Evolutionary conservation across 1,140 invertebrate genomes (phyloP).

Genomic region (Lycorma delicatula): DNA sequence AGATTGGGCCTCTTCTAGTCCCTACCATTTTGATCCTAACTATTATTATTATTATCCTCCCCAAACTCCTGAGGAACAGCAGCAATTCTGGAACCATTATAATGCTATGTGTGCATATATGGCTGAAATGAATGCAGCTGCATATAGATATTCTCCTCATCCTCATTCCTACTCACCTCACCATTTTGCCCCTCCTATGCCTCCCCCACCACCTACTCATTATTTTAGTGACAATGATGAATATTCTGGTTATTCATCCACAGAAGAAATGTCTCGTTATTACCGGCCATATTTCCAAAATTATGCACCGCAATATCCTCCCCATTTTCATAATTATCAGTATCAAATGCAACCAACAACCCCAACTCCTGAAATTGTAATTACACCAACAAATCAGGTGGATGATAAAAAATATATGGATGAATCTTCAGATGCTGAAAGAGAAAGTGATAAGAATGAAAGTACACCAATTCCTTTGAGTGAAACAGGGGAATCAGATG

Average conservation of each 20-base stretch:
- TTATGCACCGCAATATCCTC: too few species aligned
- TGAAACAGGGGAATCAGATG: conserved; percentile 29
- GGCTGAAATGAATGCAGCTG: conserved; percentile 28
- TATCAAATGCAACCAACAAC: not conserved
- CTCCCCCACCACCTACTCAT: conserved; percentile 3
- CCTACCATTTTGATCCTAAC: conserved; percentile 28
- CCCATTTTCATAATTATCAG: not conserved
- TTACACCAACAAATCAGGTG: conserved; percentile 18
- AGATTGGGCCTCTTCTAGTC: conserved; percentile 20
- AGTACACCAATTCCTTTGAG: not conserved
- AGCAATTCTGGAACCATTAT: conserved; percentile 31
- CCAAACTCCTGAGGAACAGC: conserved; percentile 24
- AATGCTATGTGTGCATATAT: conserved; percentile 35
- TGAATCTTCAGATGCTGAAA: conserved; percentile 26
- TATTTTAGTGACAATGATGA: conserved; percentile 35
- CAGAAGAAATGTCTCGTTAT: conserved; percentile 37
- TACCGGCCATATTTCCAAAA: conserved; percentile 29
- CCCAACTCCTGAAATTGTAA: conserved; percentile 9
- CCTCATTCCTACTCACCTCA: conserved; percentile 31
- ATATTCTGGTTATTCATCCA: conserved; percentile 39
- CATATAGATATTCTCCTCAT: conserved; percentile 26
- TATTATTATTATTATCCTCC: conserved; percentile 26
- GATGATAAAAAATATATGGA: conserved; percentile 20
- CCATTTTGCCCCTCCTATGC: conserved; percentile 25
- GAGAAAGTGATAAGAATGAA: conserved; percentile 15